Evolutionary conservation across 2,888 invertebrate species (phyloP).

Genomic region (Plutella xylostella): DNA sequence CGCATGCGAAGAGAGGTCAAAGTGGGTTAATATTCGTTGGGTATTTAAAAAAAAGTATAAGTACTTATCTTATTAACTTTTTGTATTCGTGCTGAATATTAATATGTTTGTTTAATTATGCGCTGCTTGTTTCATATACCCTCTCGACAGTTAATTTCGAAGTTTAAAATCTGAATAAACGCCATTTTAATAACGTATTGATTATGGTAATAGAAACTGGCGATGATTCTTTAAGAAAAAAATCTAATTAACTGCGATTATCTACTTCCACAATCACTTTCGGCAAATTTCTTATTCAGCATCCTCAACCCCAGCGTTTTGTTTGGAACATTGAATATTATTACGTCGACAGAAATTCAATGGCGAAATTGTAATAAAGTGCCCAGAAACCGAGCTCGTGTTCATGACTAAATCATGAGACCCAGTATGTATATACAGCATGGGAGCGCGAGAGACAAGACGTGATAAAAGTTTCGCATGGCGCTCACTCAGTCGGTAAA

Average conservation of each 20-base stretch:
- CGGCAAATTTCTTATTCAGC: too few relatives aligned
- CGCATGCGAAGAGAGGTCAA: too few relatives aligned
- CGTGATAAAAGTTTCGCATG: not conserved
- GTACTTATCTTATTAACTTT: too few relatives aligned
- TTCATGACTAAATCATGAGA: conserved; percentile 7
- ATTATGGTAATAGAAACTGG: not conserved
- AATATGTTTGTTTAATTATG: too few relatives aligned
- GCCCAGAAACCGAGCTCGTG: not conserved
- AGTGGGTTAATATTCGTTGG: too few relatives aligned
- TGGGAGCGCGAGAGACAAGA: not conserved
- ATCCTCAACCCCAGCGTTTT: too few relatives aligned
- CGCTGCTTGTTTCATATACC: too few relatives aligned
- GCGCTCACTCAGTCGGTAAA: too few relatives aligned
- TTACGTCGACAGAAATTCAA: conserved; percentile 1
- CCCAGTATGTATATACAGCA: not conserved
- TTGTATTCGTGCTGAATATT: too few relatives aligned
- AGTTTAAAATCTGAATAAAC: not conserved
- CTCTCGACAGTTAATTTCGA: too few relatives aligned
- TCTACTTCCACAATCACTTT: not conserved
- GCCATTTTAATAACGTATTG: not conserved
- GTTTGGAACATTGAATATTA: not conserved
- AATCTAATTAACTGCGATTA: not conserved
- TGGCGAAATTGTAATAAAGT: conserved; percentile 1
- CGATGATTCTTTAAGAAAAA: not conserved
- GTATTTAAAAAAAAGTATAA: too few relatives aligned